These are phyloP conservation scores for Tortricodes alternella DNA, from an alignment of 2,888 invertebrate species.

Conservation along the genomic window DNA sequence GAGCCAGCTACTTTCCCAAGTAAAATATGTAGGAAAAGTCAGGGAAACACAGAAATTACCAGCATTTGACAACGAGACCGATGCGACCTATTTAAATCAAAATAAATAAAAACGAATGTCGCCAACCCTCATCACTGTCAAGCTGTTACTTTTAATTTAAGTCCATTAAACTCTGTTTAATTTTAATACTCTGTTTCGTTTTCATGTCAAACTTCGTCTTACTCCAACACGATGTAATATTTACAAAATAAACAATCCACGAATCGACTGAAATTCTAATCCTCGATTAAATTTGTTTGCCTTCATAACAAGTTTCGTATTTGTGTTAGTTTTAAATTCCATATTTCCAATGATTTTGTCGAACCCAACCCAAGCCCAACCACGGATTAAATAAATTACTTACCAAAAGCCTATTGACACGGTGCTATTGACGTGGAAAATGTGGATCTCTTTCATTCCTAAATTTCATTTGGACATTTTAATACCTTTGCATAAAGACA, in stretches of 20 bases:
- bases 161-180: constrained; percentile 49
- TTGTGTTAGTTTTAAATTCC: neutral
- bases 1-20: constrained; percentile 26
- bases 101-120: constrained; percentile 42
- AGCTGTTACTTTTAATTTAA: constrained; percentile 60
- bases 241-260: constrained; percentile 17
- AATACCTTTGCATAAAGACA: constrained; percentile 23
- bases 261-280: constrained; percentile 6
- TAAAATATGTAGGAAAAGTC: constrained; percentile 32
- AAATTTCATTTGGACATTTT: constrained; percentile 20
- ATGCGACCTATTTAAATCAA: constrained; percentile 38
- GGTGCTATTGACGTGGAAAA: neutral
- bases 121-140: constrained; percentile 61
- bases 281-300: constrained; percentile 14
- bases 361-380: too few species aligned
- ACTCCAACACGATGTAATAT: constrained; percentile 6
- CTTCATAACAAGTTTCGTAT: constrained; percentile 11
- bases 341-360: too few species aligned
- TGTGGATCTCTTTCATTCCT: constrained; percentile 2
- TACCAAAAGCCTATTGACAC: neutral
- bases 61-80: constrained; percentile 25
- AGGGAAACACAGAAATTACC: constrained; percentile 29
- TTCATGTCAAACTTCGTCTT: constrained; percentile 6
- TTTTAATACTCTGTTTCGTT: constrained; percentile 27
- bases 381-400: constrained; percentile 2